A percentile compares a stretch with the other conserved stretches of the same genome.
Conservation (phyloP, 2,113 vertebrate genomes). For the Zosterops pallidus region DNA sequence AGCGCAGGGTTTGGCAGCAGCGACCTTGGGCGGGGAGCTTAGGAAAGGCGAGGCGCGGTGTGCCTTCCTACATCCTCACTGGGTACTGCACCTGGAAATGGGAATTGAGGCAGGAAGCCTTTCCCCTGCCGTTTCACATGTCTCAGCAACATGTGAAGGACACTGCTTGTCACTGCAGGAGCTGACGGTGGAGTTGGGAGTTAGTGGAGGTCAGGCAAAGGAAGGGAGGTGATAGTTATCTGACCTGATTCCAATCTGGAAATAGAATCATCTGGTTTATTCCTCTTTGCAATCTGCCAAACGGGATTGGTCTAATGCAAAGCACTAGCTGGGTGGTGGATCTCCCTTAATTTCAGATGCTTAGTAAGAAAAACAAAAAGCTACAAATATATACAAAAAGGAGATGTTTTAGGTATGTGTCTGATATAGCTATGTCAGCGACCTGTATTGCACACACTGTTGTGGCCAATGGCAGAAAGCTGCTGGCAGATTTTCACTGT, state of each 20-base stretch:
- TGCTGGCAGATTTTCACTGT: neutral
- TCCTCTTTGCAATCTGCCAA: neutral
- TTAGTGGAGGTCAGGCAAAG: slow-evolving; percentile 7
- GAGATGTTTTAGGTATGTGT: neutral
- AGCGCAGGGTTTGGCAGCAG: neutral
- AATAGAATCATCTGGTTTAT: neutral
- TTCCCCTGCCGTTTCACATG: neutral
- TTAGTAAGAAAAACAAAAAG: neutral
- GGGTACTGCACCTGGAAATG: slow-evolving; percentile 37
- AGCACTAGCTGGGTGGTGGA: neutral
- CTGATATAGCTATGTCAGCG: neutral
- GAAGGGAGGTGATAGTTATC: slow-evolving; percentile 13
- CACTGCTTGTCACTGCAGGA: neutral
- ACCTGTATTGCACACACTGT: neutral
- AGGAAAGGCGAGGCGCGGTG: neutral
- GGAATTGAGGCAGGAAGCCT: slow-evolving; percentile 29
- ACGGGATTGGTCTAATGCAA: neutral
- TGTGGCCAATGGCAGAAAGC: neutral
- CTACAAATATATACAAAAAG: neutral
- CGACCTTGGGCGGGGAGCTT: neutral
- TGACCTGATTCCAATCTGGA: slow-evolving; percentile 9
- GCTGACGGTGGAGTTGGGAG: neutral
- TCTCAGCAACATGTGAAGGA: slow-evolving; percentile 60
- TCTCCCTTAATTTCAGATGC: neutral
- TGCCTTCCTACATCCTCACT: neutral